A percentile compares a stretch with the other conserved stretches of the same genome.
Conservation (phyloP, 2,797 vertebrate genomes). For the Epinephelus coioides region DNA sequence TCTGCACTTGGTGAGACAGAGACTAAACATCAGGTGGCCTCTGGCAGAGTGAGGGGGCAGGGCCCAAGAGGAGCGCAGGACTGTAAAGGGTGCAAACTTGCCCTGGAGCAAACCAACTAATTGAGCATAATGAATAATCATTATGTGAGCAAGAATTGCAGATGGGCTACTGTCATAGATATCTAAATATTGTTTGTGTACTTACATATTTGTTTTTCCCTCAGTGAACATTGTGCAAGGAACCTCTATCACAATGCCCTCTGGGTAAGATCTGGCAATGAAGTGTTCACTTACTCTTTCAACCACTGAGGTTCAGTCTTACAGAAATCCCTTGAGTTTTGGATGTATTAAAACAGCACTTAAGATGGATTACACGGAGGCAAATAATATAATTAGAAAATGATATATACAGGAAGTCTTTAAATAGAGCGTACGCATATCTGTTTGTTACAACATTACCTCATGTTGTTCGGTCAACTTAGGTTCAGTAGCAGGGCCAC, state of each 20-base stretch:
- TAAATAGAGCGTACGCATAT: not conserved
- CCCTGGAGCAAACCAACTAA: not conserved
- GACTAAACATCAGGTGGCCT: not conserved
- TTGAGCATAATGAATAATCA: constrained; percentile 23
- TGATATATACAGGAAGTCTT: not conserved
- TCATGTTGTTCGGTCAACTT: not conserved
- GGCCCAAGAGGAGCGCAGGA: not conserved
- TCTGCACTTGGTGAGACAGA: not conserved
- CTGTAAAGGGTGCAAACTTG: not conserved
- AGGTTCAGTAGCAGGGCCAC: too few relatives aligned
- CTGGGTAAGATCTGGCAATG: not conserved
- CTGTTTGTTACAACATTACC: not conserved
- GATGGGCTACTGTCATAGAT: not conserved
- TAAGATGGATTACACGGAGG: not conserved
- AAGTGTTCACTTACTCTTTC: not conserved
- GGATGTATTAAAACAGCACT: not conserved
- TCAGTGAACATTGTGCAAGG: not conserved
- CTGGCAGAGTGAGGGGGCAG: not conserved
- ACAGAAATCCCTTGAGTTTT: not conserved
- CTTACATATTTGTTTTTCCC: not conserved
- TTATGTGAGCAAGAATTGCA: constrained; percentile 15
- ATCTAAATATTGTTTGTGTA: not conserved
- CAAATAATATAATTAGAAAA: not conserved
- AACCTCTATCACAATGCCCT: not conserved
- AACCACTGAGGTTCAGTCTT: not conserved